These are phyloP conservation scores for Cricetomys ansorgei DNA, from an alignment of 2,113 vertebrate genomes.

Conservation along the genomic window DNA sequence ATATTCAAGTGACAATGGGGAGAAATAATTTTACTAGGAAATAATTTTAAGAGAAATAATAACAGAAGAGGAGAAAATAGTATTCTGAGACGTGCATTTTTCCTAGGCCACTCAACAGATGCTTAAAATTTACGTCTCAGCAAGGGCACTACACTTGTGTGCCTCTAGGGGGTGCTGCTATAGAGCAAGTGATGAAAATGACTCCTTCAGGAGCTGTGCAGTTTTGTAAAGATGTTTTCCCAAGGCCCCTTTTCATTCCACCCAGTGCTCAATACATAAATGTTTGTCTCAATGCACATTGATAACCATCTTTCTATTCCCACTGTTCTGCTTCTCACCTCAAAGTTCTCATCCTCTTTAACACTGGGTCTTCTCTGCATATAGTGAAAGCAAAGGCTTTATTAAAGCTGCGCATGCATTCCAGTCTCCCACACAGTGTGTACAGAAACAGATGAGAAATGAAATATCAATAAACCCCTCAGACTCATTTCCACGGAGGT, in stretches of 20 bases:
- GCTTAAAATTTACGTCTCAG: background rate
- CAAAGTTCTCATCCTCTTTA: background rate
- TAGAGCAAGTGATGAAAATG: rapidly evolving
- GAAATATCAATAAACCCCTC: background rate
- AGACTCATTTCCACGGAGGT: slow-evolving; percentile 33
- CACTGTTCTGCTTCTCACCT: background rate
- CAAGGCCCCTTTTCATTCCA: background rate
- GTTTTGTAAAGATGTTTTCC: background rate
- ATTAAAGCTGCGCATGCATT: background rate
- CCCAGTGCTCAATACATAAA: background rate
- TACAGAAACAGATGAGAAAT: background rate
- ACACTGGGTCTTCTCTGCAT: background rate
- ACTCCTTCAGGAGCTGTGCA: background rate
- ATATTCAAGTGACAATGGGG: background rate
- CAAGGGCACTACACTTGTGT: background rate
- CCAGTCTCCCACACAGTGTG: background rate
- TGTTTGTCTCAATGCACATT: background rate
- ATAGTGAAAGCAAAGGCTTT: background rate
- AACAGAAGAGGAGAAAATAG: background rate
- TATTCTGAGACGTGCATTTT: background rate
- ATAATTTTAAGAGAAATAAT: background rate
- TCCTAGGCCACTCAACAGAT: background rate
- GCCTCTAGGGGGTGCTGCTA: background rate
- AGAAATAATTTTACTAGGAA: background rate
- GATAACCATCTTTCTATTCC: background rate